A percentile compares a stretch with the other conserved stretches of the same genome.
These are phyloP conservation scores for Anaspis maculata DNA, from an alignment of 2,888 invertebrate species.

Conservation along the genomic window DNA sequence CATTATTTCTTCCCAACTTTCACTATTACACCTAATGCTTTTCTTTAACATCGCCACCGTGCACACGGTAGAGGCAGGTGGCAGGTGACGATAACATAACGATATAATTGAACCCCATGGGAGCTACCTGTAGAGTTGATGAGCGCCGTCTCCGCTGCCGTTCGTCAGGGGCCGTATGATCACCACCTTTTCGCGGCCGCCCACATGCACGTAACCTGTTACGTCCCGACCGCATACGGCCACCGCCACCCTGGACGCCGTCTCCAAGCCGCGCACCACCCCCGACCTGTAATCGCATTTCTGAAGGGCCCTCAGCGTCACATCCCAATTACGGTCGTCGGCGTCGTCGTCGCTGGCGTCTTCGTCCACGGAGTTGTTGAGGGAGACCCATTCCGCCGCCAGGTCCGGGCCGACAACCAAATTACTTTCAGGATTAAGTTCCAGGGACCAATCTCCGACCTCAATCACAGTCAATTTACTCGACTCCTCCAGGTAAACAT, in stretches of 20 bases:
- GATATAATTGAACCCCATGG: too few species aligned
- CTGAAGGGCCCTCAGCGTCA: constrained; percentile 11
- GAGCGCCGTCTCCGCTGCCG: constrained; percentile 20
- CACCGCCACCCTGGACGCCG: constrained; percentile 27
- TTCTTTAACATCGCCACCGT: too few species aligned
- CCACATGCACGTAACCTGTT: constrained; percentile 30
- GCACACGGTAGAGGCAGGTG: too few species aligned
- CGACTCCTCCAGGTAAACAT: constrained; percentile 22
- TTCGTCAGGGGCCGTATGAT: constrained; percentile 27
- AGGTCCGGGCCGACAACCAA: constrained; percentile 26
- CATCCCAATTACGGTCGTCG: too few species aligned
- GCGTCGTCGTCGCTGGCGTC: too few species aligned
- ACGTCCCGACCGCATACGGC: constrained; percentile 28
- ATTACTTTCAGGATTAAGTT: constrained; percentile 27
- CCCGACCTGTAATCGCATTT: constrained; percentile 32
- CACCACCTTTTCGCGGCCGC: constrained; percentile 23
- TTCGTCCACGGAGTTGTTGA: too few species aligned
- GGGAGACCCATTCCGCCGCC: constrained; percentile 25
- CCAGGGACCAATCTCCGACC: constrained; percentile 29
- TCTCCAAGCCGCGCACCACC: constrained; percentile 25
- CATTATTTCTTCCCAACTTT: too few species aligned
- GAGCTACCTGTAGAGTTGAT: constrained; percentile 20
- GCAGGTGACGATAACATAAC: too few species aligned
- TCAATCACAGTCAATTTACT: constrained; percentile 26
- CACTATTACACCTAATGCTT: too few species aligned